Conservation (phyloP, 2,888 invertebrate genomes). For the Polyploca ridens region DNA sequence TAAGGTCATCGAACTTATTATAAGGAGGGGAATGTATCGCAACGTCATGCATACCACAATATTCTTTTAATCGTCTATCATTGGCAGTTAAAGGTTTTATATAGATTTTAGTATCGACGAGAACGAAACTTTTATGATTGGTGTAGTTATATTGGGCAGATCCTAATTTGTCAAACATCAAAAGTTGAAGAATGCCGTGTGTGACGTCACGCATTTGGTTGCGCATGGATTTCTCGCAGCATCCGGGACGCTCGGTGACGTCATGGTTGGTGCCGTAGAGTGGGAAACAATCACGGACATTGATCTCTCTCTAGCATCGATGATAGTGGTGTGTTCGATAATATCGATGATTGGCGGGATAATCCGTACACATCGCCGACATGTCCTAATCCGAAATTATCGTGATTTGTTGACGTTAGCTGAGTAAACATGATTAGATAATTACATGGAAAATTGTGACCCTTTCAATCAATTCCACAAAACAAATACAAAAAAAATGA, state of each 20-base stretch:
- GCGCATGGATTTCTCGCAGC: conserved; percentile 31
- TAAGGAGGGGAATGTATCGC: not conserved
- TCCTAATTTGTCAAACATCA: conserved; percentile 5
- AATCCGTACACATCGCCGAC: conserved; percentile 23
- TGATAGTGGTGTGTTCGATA: conserved; percentile 18
- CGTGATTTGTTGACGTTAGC: conserved; percentile 49
- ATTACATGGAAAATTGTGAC: conserved; percentile 12
- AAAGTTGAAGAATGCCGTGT: not conserved
- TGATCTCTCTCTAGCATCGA: conserved; percentile 18
- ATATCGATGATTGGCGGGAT: conserved; percentile 31
- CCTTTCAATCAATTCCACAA: not conserved
- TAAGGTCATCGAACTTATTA: conserved; percentile 1
- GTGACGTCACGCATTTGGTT: conserved; percentile 35
- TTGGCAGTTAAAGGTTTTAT: not conserved
- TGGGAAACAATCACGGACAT: conserved; percentile 26
- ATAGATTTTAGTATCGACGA: conserved; percentile 2
- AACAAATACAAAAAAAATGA: not conserved
- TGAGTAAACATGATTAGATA: conserved; percentile 48
- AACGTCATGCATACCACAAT: not conserved
- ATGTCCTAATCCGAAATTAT: conserved; percentile 38
- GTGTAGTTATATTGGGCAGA: not conserved
- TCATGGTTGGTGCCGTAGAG: conserved; percentile 29
- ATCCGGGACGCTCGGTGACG: conserved; percentile 46
- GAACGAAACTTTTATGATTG: not conserved
- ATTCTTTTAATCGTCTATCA: conserved; percentile 3